phyloP scores from a whole-genome alignment of 2,113 vertebrate species.

The Prinia subflava region DNA sequence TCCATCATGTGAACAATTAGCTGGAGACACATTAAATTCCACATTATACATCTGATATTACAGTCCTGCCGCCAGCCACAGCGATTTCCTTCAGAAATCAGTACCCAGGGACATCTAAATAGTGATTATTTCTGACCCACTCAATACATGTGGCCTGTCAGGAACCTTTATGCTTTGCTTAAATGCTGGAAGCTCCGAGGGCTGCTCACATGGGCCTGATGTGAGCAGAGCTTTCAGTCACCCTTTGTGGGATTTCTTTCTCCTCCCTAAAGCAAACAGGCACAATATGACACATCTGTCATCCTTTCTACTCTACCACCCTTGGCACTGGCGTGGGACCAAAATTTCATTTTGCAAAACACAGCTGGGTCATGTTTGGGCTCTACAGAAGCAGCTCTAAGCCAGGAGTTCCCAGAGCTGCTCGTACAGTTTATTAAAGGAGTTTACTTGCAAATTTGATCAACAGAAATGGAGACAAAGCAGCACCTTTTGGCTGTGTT shows the following conservation, averaged over 20 bases:
- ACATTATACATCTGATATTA: neutral
- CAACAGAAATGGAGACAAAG: neutral
- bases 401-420: neutral
- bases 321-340: neutral
- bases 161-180: neutral
- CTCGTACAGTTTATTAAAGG: neutral
- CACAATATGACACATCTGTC: neutral
- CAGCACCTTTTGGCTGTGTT: neutral
- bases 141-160: neutral
- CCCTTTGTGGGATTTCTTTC: neutral
- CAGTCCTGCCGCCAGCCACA: neutral
- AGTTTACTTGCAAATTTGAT: neutral
- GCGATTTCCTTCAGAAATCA: neutral
- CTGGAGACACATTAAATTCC: neutral
- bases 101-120: neutral
- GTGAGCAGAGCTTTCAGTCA: neutral
- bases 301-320: neutral
- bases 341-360: neutral
- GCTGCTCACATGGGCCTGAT: neutral
- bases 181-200: neutral
- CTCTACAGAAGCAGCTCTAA: neutral
- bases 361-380: neutral
- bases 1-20: neutral
- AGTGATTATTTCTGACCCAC: constrained; percentile 3
- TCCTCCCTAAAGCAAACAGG: neutral